These are phyloP conservation scores for Seladonia tumulorum DNA, from an alignment of 2,888 invertebrate species.

Conservation along the genomic window DNA sequence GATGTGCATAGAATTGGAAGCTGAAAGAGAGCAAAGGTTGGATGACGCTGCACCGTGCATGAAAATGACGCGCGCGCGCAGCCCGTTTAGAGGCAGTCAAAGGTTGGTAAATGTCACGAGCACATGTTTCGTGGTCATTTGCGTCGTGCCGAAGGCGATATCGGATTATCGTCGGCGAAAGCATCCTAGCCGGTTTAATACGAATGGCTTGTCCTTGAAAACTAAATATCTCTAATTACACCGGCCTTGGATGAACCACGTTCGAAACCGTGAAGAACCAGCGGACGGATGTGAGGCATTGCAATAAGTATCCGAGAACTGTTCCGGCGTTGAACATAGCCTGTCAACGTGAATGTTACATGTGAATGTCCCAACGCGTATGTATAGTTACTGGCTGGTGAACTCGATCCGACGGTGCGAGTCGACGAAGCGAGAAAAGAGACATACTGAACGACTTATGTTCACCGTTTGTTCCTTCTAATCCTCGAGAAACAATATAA, in stretches of 20 bases:
- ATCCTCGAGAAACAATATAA: neutral
- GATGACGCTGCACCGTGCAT: neutral
- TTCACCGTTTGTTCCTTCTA: neutral
- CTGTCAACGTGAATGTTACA: neutral
- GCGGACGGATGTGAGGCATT: no score
- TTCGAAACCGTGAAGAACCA: neutral
- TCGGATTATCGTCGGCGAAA: neutral
- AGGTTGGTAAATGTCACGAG: slow-evolving; percentile 48
- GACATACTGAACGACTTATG: neutral
- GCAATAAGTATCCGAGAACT: neutral
- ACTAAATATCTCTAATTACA: slow-evolving; percentile 13
- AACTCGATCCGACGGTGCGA: neutral
- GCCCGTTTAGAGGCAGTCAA: slow-evolving; percentile 10
- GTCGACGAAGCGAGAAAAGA: neutral
- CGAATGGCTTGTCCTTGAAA: slow-evolving; percentile 23
- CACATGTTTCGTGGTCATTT: slow-evolving; percentile 9
- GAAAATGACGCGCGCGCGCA: neutral
- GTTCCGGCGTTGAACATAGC: slow-evolving; percentile 3
- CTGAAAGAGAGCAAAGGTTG: slow-evolving; percentile 1
- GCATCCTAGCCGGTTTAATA: neutral
- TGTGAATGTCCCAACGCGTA: neutral
- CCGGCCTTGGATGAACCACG: neutral
- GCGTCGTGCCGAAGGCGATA: neutral
- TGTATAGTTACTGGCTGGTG: neutral
- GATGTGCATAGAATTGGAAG: neutral